Evolutionary conservation across 1,140 invertebrate genomes (phyloP).

Genomic region (Dendrolimus punctatus): DNA sequence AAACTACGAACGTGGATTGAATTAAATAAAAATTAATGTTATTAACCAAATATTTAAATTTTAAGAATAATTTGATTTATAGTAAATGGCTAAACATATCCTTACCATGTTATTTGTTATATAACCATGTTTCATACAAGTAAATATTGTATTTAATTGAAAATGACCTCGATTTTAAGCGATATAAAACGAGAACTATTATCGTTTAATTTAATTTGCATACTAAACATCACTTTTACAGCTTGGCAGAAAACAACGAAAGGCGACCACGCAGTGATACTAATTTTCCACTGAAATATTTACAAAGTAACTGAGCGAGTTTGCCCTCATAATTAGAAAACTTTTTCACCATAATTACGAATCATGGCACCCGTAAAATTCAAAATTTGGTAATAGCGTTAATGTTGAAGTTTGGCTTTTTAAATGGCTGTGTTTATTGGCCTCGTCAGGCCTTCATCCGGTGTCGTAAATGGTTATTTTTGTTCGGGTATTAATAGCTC

Average conservation of each 20-base stretch:
- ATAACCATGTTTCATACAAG: too few relatives aligned
- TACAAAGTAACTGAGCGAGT: conserved; percentile 14
- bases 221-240: not conserved
- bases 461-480: conserved; percentile 1
- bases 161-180: not conserved
- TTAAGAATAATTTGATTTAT: too few relatives aligned
- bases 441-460: not conserved
- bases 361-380: conserved; percentile 11
- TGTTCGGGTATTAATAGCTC: not conserved
- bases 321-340: conserved; percentile 16
- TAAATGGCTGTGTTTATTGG: conserved; percentile 4
- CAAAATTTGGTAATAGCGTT: conserved; percentile 12
- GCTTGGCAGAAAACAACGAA: conserved; percentile 5
- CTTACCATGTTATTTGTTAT: too few relatives aligned
- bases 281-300: conserved; percentile 16
- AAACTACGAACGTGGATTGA: too few relatives aligned
- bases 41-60: too few relatives aligned
- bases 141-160: not conserved
- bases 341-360: conserved; percentile 16
- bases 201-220: conserved; percentile 1
- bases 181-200: not conserved
- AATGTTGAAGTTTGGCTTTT: conserved; percentile 12
- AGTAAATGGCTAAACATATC: too few relatives aligned
- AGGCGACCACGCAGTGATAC: conserved; percentile 5
- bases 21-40: too few relatives aligned